A percentile compares a stretch with the other conserved stretches of the same genome.
Conservation (phyloP, 2,113 vertebrate genomes). For the Epinephelus cyanopodus region DNA sequence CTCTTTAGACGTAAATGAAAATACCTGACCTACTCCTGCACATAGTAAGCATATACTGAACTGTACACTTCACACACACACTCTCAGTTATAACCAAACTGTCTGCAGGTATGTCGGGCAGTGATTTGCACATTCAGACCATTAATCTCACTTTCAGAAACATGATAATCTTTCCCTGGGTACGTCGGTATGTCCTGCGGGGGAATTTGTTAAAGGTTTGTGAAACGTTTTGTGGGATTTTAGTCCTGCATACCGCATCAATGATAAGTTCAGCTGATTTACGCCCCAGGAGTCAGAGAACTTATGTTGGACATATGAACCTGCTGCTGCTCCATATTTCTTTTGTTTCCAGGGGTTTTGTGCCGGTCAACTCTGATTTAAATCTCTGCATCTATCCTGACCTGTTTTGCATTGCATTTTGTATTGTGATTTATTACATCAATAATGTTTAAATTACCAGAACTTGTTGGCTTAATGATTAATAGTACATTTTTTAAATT, state of each 20-base stretch:
- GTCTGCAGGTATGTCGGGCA: slow-evolving; percentile 35
- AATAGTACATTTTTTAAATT: neutral
- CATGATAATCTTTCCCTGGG: slow-evolving; percentile 51
- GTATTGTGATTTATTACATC: neutral
- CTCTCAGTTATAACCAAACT: slow-evolving; percentile 5
- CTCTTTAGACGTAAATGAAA: slow-evolving; percentile 43
- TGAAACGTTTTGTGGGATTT: slow-evolving; percentile 40
- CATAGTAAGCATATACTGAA: neutral
- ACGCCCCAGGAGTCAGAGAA: slow-evolving; percentile 32
- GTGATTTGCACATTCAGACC: slow-evolving; percentile 36
- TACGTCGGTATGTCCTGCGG: slow-evolving; percentile 15
- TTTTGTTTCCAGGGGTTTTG: slow-evolving; percentile 36
- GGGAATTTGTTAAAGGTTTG: slow-evolving; percentile 38
- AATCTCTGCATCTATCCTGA: slow-evolving; percentile 2
- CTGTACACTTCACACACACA: slow-evolving; percentile 12
- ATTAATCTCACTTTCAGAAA: slow-evolving; percentile 66
- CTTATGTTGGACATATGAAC: slow-evolving; percentile 29
- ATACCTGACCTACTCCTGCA: slow-evolving; percentile 33
- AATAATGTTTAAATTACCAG: neutral
- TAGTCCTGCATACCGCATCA: slow-evolving; percentile 34
- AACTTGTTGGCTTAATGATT: neutral
- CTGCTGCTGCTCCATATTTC: slow-evolving; percentile 39
- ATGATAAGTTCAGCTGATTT: slow-evolving; percentile 54
- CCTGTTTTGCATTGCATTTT: neutral
- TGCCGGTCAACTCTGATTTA: slow-evolving; percentile 37